Percentiles rank a stretch among this genome's conserved stretches.
Conservation (phyloP, 2,797 vertebrate species). For the Darevskia nairensis region DNA sequence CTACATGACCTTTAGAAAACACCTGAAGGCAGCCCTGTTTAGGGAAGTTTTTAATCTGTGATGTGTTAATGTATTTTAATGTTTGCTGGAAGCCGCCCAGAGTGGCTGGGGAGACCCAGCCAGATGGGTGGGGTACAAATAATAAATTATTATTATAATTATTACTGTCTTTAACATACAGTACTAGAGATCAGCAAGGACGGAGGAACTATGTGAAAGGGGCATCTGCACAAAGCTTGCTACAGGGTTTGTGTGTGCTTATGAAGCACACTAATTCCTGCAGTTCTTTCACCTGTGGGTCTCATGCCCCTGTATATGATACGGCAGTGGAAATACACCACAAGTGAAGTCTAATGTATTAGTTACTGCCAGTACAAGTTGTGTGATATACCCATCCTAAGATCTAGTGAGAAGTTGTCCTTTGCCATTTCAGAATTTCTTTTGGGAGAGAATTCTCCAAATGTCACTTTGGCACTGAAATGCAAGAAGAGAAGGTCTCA, state of each 20-base stretch:
- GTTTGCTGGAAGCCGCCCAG: too few species aligned
- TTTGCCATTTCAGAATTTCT: background rate
- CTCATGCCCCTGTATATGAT: background rate
- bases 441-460: background rate
- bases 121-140: too few species aligned
- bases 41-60: too few species aligned
- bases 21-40: too few species aligned
- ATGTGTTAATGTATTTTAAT: too few species aligned
- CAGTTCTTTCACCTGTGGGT: background rate
- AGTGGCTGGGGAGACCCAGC: too few species aligned
- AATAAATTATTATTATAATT: too few species aligned
- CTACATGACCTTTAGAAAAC: too few species aligned
- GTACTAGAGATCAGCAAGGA: background rate
- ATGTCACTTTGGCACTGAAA: background rate
- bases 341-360: background rate
- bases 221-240: background rate
- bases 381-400: background rate
- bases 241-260: background rate
- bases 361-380: background rate
- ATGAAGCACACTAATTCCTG: background rate
- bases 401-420: background rate
- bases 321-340: background rate
- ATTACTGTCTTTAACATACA: background rate
- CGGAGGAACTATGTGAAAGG: background rate
- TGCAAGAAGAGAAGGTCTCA: background rate